Evolutionary conservation across 2,888 invertebrate species (phyloP), one percentile per base, ranked within the genome.

Genomic region (Iselma pallidipennis): DNA sequence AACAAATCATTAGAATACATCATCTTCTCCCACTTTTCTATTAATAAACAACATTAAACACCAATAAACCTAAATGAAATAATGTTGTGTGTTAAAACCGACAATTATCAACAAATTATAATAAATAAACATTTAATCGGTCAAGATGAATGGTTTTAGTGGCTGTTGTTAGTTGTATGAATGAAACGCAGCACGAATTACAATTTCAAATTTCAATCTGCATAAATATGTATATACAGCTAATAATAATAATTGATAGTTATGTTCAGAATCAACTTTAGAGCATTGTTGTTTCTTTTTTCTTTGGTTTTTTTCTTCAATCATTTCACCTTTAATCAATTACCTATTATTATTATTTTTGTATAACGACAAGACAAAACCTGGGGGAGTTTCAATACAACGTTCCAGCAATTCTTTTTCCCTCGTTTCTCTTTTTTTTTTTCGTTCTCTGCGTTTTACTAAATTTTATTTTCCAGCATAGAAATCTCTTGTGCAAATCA

Each of bases 111-210:
- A 63, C 58, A 52, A 56, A 63, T 63, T 63, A 57, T 59, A 63
- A 63, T 55, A 45, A 53, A 63, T 63, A 59, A 63, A 57, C 58
- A 60, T 63, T 63, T 63, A 63, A 59, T 60, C 59, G 59, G 54
- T 45, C 49, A 54, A 63, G 63, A 63, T 63, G 63, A 63, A 63
- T 63, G 37, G 59, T 19, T 37, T 37, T 37, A 37, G 37, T 37
- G 16, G 37, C 37, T 37, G 16, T 37, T 37, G 16, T 37, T 53
- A 53, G 28, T 59, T 55, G 52, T 51, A 54, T 63, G 63, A 63
- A 63, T 63, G 63, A 63, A 63, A 56, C 53, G 53, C 49, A 42
- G 45, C 33, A 52, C 59, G 50, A 63, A 63, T 63, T 63, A 59
- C 55, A 63, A 63, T 63, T 63, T 63, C 50, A 63, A 59, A 62